Evolutionary conservation across 64 coral and sea anemone species (phyloP).

Genomic region (Pocillopora verrucosa): DNA sequence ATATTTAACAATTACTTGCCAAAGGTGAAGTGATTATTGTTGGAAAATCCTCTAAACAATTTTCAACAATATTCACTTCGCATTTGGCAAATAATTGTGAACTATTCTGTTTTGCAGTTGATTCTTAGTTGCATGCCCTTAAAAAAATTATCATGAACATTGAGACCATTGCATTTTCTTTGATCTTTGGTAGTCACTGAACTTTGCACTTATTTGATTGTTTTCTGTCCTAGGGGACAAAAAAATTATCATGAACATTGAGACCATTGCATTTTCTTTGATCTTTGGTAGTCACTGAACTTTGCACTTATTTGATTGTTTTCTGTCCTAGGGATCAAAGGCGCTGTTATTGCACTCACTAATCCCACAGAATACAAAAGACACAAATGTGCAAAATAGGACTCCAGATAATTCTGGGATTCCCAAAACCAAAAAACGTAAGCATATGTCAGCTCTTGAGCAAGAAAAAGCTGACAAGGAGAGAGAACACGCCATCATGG

Average conservation of each 20-base stretch:
- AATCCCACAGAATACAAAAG: background rate
- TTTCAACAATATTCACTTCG: no score
- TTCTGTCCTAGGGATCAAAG: slow-evolving; percentile 32
- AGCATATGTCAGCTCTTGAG: slow-evolving; percentile 51
- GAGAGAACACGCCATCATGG: slow-evolving; percentile 37
- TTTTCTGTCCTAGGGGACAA: slow-evolving; percentile 24
- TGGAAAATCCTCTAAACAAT: no score
- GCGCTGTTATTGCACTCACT: slow-evolving; percentile 29
- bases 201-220: background rate
- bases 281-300: background rate
- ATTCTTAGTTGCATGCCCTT: no score
- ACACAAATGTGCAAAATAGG: background rate
- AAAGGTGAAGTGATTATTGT: no score
- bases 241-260: no score
- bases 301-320: background rate
- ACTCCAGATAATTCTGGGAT: background rate
- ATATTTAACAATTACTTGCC: no score
- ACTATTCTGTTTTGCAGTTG: no score
- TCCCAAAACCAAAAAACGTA: slow-evolving; percentile 53
- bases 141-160: no score
- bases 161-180: no score
- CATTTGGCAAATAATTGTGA: no score
- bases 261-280: no score
- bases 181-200: background rate
- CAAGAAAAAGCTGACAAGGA: slow-evolving; percentile 47